phyloP scores from a whole-genome alignment of 2,113 vertebrate species.

The Columba livia region DNA sequence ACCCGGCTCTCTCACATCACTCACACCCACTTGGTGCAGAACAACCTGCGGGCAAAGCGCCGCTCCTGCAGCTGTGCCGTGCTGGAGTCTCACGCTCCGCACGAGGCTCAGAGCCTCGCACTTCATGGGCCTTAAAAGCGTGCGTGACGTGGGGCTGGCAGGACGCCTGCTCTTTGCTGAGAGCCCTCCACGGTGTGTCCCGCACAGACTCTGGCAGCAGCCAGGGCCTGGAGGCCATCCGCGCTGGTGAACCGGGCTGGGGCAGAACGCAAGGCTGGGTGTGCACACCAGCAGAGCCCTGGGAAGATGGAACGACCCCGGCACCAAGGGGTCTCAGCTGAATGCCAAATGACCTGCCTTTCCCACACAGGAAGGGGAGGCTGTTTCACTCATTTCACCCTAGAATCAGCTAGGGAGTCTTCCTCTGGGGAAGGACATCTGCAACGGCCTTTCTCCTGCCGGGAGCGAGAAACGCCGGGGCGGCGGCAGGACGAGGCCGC shows the following conservation, averaged over 20 bases:
- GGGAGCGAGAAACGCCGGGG: neutral
- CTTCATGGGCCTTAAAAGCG: neutral
- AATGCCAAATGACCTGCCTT: neutral
- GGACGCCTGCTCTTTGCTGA: neutral
- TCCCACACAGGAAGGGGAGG: neutral
- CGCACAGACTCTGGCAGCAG: neutral
- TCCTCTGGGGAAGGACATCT: neutral
- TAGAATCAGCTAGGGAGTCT: neutral
- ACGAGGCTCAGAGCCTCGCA: neutral
- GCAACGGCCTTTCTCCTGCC: neutral
- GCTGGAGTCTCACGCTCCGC: neutral
- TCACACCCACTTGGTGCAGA: neutral
- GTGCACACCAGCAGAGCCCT: neutral
- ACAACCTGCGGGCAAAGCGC: neutral
- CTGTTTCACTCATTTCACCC: neutral
- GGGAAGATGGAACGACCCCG: neutral
- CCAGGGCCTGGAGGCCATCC: neutral
- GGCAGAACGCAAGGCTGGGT: neutral
- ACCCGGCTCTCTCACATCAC: neutral
- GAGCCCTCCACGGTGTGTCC: neutral
- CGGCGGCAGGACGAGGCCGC: neutral
- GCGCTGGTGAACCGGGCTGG: fast-evolving
- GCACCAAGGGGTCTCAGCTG: neutral
- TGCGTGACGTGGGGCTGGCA: neutral
- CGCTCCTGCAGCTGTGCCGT: neutral